Evolutionary conservation across 2,797 vertebrate species (phyloP).

Genomic region (Sebastes variabilis): DNA sequence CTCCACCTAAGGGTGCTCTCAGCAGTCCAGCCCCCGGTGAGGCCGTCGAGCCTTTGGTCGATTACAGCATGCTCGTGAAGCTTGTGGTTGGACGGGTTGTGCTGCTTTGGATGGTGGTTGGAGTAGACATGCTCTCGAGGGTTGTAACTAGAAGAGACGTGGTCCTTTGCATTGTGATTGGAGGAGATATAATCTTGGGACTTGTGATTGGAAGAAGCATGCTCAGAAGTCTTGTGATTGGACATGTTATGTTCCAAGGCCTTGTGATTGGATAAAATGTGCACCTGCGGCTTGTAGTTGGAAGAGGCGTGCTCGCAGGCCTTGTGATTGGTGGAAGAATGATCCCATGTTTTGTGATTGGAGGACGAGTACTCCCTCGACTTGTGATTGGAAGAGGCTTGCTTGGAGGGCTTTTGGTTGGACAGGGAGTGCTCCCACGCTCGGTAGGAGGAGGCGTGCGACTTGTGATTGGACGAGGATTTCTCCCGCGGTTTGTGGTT

Average conservation of each 20-base stretch:
- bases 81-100: constrained; percentile 82
- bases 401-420: constrained; percentile 82
- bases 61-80: constrained; percentile 75
- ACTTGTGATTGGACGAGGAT: constrained; percentile 78
- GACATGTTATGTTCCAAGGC: constrained; percentile 81
- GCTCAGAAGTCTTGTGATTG: constrained; percentile 84
- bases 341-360: constrained; percentile 84
- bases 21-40: constrained; percentile 87
- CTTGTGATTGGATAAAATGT: constrained; percentile 86
- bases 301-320: constrained; percentile 79
- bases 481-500: constrained; percentile 82
- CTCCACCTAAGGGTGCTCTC: constrained; percentile 86
- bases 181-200: constrained; percentile 83
- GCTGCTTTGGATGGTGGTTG: constrained; percentile 82
- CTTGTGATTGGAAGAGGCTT: constrained; percentile 82
- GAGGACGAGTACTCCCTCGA: constrained; percentile 81
- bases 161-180: constrained; percentile 85
- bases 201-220: constrained; percentile 84
- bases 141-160: constrained; percentile 74
- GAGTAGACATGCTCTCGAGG: constrained; percentile 82
- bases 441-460: constrained; percentile 86
- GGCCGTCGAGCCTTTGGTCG: constrained; percentile 78
- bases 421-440: constrained; percentile 80
- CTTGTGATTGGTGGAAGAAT: constrained; percentile 82
- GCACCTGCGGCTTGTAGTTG: constrained; percentile 88